Evolutionary conservation across 92 coral and sea anemone species (phyloP).

Genomic region (Parazoanthus atlanticus): DNA sequence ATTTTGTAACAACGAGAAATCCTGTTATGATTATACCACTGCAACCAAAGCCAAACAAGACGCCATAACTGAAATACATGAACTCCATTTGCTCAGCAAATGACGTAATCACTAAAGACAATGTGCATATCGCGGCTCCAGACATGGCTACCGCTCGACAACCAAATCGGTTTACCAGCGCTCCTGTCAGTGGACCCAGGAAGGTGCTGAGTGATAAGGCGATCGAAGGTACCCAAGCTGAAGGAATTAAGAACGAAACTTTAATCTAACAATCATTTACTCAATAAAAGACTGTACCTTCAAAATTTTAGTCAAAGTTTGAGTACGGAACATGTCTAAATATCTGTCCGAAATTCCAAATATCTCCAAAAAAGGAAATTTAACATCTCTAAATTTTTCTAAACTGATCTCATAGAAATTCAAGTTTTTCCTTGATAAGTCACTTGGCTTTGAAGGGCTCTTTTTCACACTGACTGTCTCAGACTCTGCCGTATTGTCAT

Average conservation of each 20-base stretch:
- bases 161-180: slow-evolving; percentile 28
- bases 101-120: slow-evolving; percentile 9
- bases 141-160: slow-evolving; percentile 6
- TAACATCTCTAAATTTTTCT: no score
- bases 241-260: neutral
- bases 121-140: slow-evolving; percentile 15
- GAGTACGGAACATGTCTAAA: no score
- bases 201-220: slow-evolving; percentile 9
- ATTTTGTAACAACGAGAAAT: neutral
- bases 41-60: neutral
- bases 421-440: no score
- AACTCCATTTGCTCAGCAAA: slow-evolving; percentile 18
- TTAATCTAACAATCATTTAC: neutral
- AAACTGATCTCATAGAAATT: no score
- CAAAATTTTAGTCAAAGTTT: no score
- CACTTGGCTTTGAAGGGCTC: no score
- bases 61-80: slow-evolving; percentile 32
- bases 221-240: slow-evolving; percentile 20
- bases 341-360: no score
- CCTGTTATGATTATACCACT: neutral
- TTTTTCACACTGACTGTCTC: no score
- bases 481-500: no score
- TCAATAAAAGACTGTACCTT: no score
- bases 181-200: slow-evolving; percentile 32
- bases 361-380: no score